Percentiles rank a stretch among this genome's conserved stretches.
These are phyloP conservation scores for Caenorhabditis remanei DNA, from an alignment of 1,140 invertebrate genomes.

Conservation along the genomic window DNA sequence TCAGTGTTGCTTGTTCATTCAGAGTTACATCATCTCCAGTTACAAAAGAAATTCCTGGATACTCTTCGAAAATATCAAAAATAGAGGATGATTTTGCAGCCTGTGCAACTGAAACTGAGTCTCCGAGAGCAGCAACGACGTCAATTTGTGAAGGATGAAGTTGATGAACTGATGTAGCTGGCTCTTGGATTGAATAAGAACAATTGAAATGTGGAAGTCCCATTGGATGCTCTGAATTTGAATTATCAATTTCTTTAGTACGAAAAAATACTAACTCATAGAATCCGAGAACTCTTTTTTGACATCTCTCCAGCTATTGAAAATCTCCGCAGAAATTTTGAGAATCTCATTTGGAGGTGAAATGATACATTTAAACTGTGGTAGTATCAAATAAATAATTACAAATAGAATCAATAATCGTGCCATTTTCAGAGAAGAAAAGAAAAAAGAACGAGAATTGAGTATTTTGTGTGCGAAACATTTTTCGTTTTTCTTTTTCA, in stretches of 20 bases:
- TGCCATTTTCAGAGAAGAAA: background rate
- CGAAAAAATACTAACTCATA: background rate
- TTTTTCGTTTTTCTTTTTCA: background rate
- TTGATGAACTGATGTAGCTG: background rate
- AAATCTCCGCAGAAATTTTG: constrained; percentile 21
- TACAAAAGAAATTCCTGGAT: constrained; percentile 47
- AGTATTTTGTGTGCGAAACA: background rate
- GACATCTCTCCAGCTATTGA: constrained; percentile 24
- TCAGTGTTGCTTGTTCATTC: constrained; percentile 19
- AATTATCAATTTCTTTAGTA: background rate
- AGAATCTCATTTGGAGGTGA: constrained; percentile 18
- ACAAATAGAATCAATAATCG: background rate
- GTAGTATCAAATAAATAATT: background rate
- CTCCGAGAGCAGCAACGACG: constrained; percentile 41
- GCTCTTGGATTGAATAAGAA: no score
- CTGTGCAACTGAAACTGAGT: constrained; percentile 54
- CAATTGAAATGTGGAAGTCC: constrained; percentile 45
- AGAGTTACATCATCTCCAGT: constrained; percentile 25
- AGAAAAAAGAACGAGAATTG: constrained; percentile 2
- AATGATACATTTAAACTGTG: background rate
- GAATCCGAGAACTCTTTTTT: constrained; percentile 29
- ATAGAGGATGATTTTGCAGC: constrained; percentile 15
- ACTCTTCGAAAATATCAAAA: constrained; percentile 17
- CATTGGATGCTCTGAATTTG: constrained; percentile 30
- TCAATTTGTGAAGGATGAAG: constrained; percentile 51